Conservation (phyloP, 2,888 invertebrate genomes). For the Platynereis dumerilii region DNA sequence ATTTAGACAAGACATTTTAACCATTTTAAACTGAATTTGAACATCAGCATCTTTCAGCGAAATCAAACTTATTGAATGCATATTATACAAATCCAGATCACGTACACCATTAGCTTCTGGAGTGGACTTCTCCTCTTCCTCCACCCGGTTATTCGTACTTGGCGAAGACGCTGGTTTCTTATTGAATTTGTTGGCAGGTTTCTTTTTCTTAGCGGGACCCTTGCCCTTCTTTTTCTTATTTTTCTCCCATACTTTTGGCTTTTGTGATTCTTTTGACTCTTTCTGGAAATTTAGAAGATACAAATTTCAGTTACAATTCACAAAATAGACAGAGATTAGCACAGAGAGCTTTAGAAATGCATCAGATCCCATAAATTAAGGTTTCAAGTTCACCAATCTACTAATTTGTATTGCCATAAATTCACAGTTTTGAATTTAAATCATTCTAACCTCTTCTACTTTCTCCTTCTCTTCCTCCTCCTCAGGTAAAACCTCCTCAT, state of each 20-base stretch:
- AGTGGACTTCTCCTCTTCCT: slow-evolving; percentile 15
- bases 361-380: too few species aligned
- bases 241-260: slow-evolving; percentile 81
- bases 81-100: neutral
- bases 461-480: slow-evolving; percentile 31
- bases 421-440: too few species aligned
- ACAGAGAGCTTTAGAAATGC: too few species aligned
- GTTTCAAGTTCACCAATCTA: too few species aligned
- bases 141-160: slow-evolving; percentile 3
- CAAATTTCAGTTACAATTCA: too few species aligned
- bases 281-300: slow-evolving; percentile 6
- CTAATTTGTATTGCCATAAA: too few species aligned
- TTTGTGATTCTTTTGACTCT: slow-evolving; percentile 21
- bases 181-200: slow-evolving; percentile 9
- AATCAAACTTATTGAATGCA: too few species aligned
- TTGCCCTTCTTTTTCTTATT: slow-evolving; percentile 69
- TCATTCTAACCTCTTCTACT: slow-evolving; percentile 24
- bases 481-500: slow-evolving; percentile 21
- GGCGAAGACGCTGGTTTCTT: slow-evolving; percentile 12
- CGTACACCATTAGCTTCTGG: slow-evolving; percentile 30
- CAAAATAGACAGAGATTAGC: too few species aligned
- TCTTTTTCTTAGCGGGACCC: slow-evolving; percentile 31
- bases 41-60: too few species aligned
- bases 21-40: too few species aligned
- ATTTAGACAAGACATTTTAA: too few species aligned